Percentiles rank a stretch among this genome's conserved stretches.
These are phyloP conservation scores for Stenchaetothrips biformis DNA, from an alignment of 2,888 invertebrate species.

Conservation along the genomic window DNA sequence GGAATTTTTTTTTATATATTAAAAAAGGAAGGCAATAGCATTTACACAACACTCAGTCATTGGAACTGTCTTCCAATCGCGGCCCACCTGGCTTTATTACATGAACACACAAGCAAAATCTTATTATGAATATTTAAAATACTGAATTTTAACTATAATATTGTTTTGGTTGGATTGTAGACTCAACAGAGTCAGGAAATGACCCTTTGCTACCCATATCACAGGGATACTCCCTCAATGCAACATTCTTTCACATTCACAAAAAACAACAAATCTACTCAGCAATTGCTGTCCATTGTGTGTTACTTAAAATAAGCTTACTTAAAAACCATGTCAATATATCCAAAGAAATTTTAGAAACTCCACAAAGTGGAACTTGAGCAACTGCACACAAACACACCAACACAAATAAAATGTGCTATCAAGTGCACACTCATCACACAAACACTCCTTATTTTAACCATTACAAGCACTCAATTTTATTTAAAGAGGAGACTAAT, in stretches of 20 bases:
- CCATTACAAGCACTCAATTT: background rate
- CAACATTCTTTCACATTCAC: background rate
- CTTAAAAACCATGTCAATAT: background rate
- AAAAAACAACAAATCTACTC: background rate
- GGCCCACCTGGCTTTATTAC: background rate
- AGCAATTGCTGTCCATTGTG: background rate
- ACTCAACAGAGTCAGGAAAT: background rate
- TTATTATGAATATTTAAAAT: background rate
- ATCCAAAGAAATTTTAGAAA: background rate
- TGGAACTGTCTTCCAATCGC: background rate
- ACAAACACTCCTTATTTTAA: background rate
- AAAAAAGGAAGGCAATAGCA: background rate
- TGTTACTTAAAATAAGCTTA: background rate
- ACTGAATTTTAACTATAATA: background rate
- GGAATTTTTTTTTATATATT: too few relatives aligned
- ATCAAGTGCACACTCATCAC: background rate
- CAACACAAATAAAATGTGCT: background rate
- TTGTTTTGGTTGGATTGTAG: conserved; percentile 9
- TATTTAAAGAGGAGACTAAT: background rate
- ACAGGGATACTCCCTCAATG: conserved; percentile 7
- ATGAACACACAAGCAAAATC: background rate
- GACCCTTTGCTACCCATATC: conserved; percentile 3
- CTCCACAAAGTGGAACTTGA: background rate
- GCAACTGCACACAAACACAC: background rate
- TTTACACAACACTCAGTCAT: background rate